These are phyloP conservation scores for Drosophila longiperda DNA, from an alignment of 2,888 invertebrate species.

Conservation along the genomic window DNA sequence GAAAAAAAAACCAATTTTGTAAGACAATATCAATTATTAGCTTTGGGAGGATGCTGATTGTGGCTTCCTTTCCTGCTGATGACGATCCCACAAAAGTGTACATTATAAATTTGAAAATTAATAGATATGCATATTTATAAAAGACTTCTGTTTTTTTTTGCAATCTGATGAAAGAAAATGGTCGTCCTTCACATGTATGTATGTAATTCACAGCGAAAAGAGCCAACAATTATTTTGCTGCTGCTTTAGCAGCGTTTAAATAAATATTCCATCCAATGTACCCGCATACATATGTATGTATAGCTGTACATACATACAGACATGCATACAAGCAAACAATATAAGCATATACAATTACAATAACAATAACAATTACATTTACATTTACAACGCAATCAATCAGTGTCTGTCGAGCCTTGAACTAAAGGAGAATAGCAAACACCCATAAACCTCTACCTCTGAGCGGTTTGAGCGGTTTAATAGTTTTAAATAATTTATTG, in stretches of 20 bases:
- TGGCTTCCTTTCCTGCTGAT: not conserved
- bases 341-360: conserved; percentile 1
- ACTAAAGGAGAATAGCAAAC: conserved; percentile 20
- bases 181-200: not conserved
- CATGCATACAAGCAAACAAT: conserved; percentile 2
- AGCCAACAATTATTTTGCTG: not conserved
- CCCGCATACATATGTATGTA: conserved; percentile 6
- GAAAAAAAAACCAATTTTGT: not conserved
- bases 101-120: not conserved
- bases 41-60: not conserved
- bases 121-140: not conserved
- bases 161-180: not conserved
- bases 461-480: conserved; percentile 46
- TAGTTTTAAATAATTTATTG: conserved; percentile 56
- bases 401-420: conserved; percentile 30
- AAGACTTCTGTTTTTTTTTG: not conserved
- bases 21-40: not conserved
- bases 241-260: conserved; percentile 14
- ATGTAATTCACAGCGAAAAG: not conserved
- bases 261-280: conserved; percentile 45
- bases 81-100: not conserved
- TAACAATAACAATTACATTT: conserved; percentile 8
- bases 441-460: conserved; percentile 53
- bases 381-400: conserved; percentile 26
- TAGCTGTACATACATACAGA: conserved; percentile 6